phyloP scores from a whole-genome alignment of 30 jellyfish, hydroid and myxozoan genomes.

The Cassiopea andromeda region DNA sequence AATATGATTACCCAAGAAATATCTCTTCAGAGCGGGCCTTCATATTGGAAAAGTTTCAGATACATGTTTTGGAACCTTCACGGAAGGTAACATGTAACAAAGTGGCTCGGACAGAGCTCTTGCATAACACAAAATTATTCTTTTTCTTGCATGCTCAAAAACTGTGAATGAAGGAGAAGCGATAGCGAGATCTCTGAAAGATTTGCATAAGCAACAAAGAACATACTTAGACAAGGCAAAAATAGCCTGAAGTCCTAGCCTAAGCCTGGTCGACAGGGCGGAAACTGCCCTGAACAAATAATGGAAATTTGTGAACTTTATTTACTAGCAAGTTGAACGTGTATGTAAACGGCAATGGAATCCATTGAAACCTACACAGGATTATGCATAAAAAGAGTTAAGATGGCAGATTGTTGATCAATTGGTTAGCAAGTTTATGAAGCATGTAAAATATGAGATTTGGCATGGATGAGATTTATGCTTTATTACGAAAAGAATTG shows the following conservation, averaged over 20 bases:
- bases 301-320: background rate
- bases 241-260: background rate
- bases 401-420: background rate
- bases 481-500: constrained; percentile 6
- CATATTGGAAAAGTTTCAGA: too few relatives aligned
- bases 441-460: constrained; percentile 35
- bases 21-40: too few relatives aligned
- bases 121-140: too few relatives aligned
- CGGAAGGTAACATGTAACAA: too few relatives aligned
- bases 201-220: background rate
- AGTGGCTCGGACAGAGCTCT: too few relatives aligned
- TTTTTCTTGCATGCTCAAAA: too few relatives aligned
- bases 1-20: too few relatives aligned
- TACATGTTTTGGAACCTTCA: too few relatives aligned
- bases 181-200: background rate
- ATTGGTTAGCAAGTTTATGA: constrained; percentile 25
- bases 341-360: background rate
- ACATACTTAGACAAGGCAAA: background rate
- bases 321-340: background rate
- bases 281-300: constrained; percentile 13
- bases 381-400: background rate
- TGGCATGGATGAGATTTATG: constrained; percentile 4
- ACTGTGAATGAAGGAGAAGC: background rate
- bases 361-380: background rate
- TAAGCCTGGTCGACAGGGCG: constrained; percentile 2